Evolutionary conservation across 2,113 vertebrate species (phyloP).

Genomic region (Paraplagusia blochii): DNA sequence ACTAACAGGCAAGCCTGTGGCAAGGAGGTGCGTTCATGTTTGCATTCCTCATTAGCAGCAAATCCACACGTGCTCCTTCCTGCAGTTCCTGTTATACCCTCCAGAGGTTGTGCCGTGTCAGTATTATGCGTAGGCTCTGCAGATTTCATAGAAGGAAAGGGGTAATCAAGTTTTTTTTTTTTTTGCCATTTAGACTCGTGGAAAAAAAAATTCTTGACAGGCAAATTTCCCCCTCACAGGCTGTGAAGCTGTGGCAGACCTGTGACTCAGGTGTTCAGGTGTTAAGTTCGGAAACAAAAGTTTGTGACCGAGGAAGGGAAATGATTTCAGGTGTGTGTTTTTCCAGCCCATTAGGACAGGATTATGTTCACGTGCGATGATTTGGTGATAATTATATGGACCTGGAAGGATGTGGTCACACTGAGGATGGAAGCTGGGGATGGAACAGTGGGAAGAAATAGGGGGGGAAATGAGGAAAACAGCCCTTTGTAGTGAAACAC

Average conservation of each 20-base stretch:
- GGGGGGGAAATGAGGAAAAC: constrained; percentile 11
- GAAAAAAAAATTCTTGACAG: constrained; percentile 25
- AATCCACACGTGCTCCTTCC: constrained; percentile 36
- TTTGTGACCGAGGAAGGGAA: constrained; percentile 34
- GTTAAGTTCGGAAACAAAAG: constrained; percentile 19
- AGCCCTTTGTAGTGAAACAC: constrained; percentile 49
- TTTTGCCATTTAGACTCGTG: constrained; percentile 11
- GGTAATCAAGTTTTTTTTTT: constrained; percentile 48
- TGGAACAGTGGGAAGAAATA: not conserved
- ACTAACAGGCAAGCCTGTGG: constrained; percentile 53
- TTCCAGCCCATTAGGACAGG: constrained; percentile 39
- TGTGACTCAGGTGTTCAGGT: constrained; percentile 34
- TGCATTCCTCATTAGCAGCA: constrained; percentile 54
- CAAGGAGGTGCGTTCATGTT: constrained; percentile 42
- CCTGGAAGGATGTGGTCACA: constrained; percentile 25
- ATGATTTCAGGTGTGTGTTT: constrained; percentile 35
- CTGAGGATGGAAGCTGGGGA: constrained; percentile 8
- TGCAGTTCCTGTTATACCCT: constrained; percentile 14
- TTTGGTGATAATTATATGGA: constrained; percentile 62
- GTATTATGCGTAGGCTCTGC: constrained; percentile 39
- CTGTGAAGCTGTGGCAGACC: constrained; percentile 24
- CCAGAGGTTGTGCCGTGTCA: constrained; percentile 33
- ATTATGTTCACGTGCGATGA: constrained; percentile 56
- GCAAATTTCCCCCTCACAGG: constrained; percentile 25
- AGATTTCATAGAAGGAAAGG: constrained; percentile 42